phyloP scores from a whole-genome alignment of 2,797 vertebrate genomes.

The Percopsis omiscomaycus region DNA sequence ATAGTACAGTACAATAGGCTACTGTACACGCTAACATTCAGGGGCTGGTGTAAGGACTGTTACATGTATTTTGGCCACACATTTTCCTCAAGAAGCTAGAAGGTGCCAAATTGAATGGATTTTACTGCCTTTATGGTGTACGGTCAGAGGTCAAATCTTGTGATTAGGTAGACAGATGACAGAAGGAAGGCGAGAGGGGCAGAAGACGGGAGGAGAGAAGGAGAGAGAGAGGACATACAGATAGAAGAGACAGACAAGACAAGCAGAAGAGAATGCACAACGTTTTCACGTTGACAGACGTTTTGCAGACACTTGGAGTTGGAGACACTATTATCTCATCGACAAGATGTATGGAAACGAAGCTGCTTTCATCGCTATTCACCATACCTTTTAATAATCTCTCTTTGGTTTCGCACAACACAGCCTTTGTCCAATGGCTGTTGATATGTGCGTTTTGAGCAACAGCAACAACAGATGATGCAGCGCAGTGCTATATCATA shows the following conservation, averaged over 20 bases:
- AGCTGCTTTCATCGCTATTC: too few relatives aligned
- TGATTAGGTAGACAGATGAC: conserved; percentile 36
- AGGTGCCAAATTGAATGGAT: conserved; percentile 49
- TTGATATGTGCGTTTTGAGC: too few relatives aligned
- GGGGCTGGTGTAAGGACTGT: conserved; percentile 17
- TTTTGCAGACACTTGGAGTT: conserved; percentile 36
- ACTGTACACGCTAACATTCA: conserved; percentile 7
- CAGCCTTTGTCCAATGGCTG: too few relatives aligned
- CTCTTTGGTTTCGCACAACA: too few relatives aligned
- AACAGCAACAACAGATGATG: too few relatives aligned
- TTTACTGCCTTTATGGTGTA: conserved; percentile 59
- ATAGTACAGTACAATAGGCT: conserved; percentile 5
- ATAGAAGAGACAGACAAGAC: conserved; percentile 14
- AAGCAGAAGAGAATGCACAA: conserved; percentile 7
- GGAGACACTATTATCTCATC: conserved; percentile 34
- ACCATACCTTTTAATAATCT: too few relatives aligned
- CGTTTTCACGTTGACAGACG: conserved; percentile 27
- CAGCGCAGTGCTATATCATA: too few relatives aligned
- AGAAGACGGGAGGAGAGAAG: conserved; percentile 23
- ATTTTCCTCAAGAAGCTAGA: conserved; percentile 20
- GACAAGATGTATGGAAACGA: conserved; percentile 46
- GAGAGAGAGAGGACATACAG: conserved; percentile 16
- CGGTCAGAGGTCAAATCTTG: conserved; percentile 64
- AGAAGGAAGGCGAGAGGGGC: not conserved
- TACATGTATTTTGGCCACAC: conserved; percentile 21